A percentile compares a stretch with the other conserved stretches of the same genome.
These are phyloP conservation scores for Epizoanthus fatuus DNA, from an alignment of 92 coral and sea anemone genomes.

Conservation along the genomic window DNA sequence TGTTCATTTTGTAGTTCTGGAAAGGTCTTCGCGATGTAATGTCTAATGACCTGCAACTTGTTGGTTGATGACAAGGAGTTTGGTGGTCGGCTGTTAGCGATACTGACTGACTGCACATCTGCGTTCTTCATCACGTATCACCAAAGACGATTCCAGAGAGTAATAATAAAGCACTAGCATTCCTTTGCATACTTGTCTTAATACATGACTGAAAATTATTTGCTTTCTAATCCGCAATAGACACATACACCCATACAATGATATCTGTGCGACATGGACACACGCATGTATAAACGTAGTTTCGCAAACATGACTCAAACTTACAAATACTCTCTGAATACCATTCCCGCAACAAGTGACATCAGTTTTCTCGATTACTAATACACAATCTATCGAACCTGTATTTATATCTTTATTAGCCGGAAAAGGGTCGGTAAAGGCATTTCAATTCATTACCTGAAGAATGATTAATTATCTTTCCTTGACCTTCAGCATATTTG, in stretches of 20 bases:
- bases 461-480: neutral
- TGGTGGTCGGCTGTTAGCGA: neutral
- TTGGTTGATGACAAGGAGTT: neutral
- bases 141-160: conserved; percentile 3
- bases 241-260: too few species aligned
- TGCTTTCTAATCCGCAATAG: too few species aligned
- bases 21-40: neutral
- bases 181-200: neutral
- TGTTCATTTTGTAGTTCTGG: neutral
- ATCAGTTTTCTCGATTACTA: conserved; percentile 13
- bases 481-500: too few species aligned
- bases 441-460: conserved; percentile 17
- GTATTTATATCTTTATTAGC: too few species aligned
- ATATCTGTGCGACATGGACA: neutral
- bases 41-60: neutral
- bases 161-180: neutral
- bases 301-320: neutral
- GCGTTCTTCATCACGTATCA: neutral
- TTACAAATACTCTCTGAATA: neutral
- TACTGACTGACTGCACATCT: neutral
- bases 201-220: neutral
- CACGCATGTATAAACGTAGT: neutral
- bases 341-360: neutral
- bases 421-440: neutral
- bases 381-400: neutral